Base-by-base conservation (phyloP, 2,113 vertebrate species). In the Smithornis capensis region DNA sequence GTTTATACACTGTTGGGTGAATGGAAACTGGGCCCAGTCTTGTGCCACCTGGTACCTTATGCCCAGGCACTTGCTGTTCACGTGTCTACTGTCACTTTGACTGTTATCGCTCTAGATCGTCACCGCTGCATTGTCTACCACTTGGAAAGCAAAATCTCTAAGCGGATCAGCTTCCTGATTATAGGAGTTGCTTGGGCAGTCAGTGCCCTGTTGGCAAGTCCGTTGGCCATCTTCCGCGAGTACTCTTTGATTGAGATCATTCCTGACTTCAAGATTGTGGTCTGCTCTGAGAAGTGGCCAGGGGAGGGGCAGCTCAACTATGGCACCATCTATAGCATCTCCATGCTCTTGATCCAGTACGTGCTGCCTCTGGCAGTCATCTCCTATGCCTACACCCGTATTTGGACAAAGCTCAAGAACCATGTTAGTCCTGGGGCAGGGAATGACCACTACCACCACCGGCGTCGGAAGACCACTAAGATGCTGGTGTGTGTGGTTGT, bases 401-500 rank as follows among this genome's bases (percentile, higher is more conserved):
- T 99, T 94, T 99, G 99, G 99, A 98, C 95, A 81, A 99, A 99
- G 85, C 97, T 99, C 50, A 99, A 98, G 97, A 98, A 97, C 62
- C 98, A 98, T 0, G 95, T 98, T 60, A 98, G 97, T 55, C 97
- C 98, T 0, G 98, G 97, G 16, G 96, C 96, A 0, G 97, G 97
- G 3, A 98, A 97, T 4, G 98, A 98, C 7, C 98, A 99, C 84
- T 98, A 98, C 35, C 98, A 98, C 31, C 98, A 98, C 44, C 98
- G 98, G 29, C 97, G 98, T 49, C 98, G 69, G 76, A 99, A 99
- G 95, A 99, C 98, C 78, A 99, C 99, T 53, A 99, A 99, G 96
- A 99, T 99, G 99, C 96, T 99, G 93, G 97, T 99, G 90, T 98
- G 98, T 2, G 98, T 99, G 90, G 99, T 99, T 60, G 99, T 98